These are phyloP conservation scores for Limonius californicus DNA, from an alignment of 1,140 invertebrate genomes.

Conservation along the genomic window DNA sequence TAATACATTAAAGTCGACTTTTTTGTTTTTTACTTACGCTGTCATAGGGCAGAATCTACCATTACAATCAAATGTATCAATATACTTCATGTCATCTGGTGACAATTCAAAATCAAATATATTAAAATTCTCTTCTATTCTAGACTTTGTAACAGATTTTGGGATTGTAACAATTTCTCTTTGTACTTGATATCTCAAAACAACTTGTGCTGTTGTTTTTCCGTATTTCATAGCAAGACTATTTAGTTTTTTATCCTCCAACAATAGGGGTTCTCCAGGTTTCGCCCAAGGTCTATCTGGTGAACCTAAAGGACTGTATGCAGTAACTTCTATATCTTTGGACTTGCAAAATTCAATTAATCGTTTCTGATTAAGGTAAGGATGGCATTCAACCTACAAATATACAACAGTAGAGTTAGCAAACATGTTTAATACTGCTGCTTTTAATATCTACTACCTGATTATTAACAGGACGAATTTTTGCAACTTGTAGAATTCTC, in stretches of 20 bases:
- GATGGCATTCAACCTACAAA: constrained; percentile 80
- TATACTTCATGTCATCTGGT: constrained; percentile 47
- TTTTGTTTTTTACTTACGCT: not conserved
- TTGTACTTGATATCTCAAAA: constrained; percentile 54
- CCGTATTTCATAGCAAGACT: constrained; percentile 58
- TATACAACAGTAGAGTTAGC: constrained; percentile 53
- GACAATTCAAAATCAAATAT: constrained; percentile 56
- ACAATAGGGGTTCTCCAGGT: constrained; percentile 51
- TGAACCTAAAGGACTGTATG: constrained; percentile 78
- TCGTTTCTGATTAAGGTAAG: constrained; percentile 74
- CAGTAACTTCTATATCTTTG: constrained; percentile 66
- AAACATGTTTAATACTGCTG: too few species aligned
- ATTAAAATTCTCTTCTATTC: constrained; percentile 56
- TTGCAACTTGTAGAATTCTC: constrained; percentile 61
- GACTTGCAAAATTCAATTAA: constrained; percentile 68
- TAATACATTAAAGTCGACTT: not conserved
- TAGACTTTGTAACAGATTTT: constrained; percentile 56
- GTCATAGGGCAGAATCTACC: constrained; percentile 15
- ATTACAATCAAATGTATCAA: constrained; percentile 46
- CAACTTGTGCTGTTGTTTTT: constrained; percentile 60
- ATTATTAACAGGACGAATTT: constrained; percentile 72
- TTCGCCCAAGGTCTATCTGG: constrained; percentile 67
- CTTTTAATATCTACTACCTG: too few species aligned
- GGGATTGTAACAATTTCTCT: constrained; percentile 60
- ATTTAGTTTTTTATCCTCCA: constrained; percentile 60